phyloP scores from a whole-genome alignment of 1,140 invertebrate genomes.

The Platyscapa corneri region DNA sequence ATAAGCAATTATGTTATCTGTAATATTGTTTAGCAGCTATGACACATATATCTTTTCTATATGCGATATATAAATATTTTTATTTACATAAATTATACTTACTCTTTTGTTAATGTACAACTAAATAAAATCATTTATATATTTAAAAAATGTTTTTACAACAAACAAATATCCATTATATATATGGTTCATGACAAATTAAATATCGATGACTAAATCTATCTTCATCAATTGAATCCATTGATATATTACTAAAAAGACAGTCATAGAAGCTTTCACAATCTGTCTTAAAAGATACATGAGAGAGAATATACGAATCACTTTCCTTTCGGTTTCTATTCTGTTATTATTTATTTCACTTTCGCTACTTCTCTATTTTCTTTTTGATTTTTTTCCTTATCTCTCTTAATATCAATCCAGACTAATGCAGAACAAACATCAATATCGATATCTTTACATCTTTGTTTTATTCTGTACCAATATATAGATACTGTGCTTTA shows the following conservation, averaged over 20 bases:
- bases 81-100: too few relatives aligned
- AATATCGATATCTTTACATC: background rate
- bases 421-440: constrained; percentile 1
- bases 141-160: too few relatives aligned
- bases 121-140: too few relatives aligned
- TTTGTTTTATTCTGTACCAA: background rate
- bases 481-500: background rate
- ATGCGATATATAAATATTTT: too few relatives aligned
- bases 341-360: background rate
- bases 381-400: background rate
- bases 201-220: background rate
- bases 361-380: background rate
- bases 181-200: too few relatives aligned
- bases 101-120: too few relatives aligned
- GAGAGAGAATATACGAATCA: constrained; percentile 20
- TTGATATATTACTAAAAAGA: background rate
- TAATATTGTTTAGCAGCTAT: too few relatives aligned
- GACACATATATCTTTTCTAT: too few relatives aligned
- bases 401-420: background rate
- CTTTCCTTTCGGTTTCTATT: background rate
- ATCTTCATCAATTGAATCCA: constrained; percentile 23
- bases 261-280: background rate
- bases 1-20: too few relatives aligned
- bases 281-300: constrained; percentile 14
- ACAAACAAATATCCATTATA: too few relatives aligned